Evolutionary conservation across 2,888 invertebrate genomes (phyloP), one percentile per base, ranked within the genome.

Genomic region (Stenoptilia bipunctidactyla): DNA sequence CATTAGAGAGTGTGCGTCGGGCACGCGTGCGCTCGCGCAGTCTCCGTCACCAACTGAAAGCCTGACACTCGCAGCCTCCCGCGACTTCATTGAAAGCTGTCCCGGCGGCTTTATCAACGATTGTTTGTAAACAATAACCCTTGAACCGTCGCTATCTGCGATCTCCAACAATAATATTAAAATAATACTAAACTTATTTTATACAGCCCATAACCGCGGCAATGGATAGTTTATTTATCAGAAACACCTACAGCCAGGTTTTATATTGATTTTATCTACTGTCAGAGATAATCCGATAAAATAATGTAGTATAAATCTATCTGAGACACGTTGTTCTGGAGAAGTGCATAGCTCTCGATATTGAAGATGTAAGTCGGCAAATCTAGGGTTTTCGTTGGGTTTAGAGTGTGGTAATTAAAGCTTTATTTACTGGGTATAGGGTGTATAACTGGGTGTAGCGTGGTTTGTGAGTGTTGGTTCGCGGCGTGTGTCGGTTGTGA

Each of bases 21-120:
- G 51, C 47, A 77, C 64, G 62, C 82, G 83, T 82, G 82, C 82
- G 83, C 71, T 50, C 80, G 80, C 80, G 80, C 73, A 47, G 64
- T 63, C 62, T 42, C 75, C 63, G 66, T 62, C 69, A 61, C 66
- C 72, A 63, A 83, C 82, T 83, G 76, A 71, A 76, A 34, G 73
- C 67, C 71, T 76, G 71, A 66, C 69, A 69, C 56, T 63, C 66
- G 61, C 67, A 69, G 60, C 69, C 66, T 74, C 73, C 67, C 62
- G 58, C 53, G 50, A 59, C 51, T 57, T 56, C 61, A 66, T n/a
- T 66, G 65, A 63, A 65, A 62, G 64, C 39, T 37, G 37, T 39
- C 38, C 37, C 39, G 8, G 20, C 20, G 20, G 8, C 42, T 40
- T 37, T 36, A 41, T 39, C 41, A 44, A 40, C 47, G 48, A 44